Evolutionary conservation across 2,888 invertebrate genomes (phyloP), one percentile per base, ranked within the genome.

Genomic region (Autographa pulchrina): DNA sequence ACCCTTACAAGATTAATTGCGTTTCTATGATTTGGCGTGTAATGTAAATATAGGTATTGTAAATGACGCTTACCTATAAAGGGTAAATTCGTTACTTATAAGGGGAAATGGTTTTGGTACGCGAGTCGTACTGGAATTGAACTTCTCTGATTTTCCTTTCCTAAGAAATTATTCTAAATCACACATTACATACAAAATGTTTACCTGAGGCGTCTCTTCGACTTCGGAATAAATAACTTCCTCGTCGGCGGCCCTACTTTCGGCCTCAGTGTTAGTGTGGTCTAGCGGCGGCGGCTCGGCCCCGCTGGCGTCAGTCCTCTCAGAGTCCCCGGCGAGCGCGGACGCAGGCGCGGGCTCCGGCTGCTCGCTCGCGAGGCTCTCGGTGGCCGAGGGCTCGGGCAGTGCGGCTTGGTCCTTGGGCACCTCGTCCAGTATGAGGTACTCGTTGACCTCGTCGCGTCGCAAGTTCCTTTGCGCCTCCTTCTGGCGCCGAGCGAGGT

Each of bases 151-250:
- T 11, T 8, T 0, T 38, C 14, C 43, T 43, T 43, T 16, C 43
- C 2, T 16, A 43, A 16, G 16, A 43, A 14, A 52, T 9, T 38
- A 1, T 14, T 14, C 38, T 25, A 52, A 61, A 32, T 11, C 54
- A 32, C 7, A 43, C 52, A 25, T 6, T 31, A 48, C 58, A 65
- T 65, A 64, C 62, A 67, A 72, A 76, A 68, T 72, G 71, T 71
- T 90, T 94, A 94, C 94, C 94, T 94, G 93, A 52, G 90, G 85
- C 72, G 80, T 74, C 61, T 94, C 92, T 56, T 92, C 94, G 16
- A 94, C 93, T 87, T 94, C 95, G 0, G 93, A 91, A 82, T 95
- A 95, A 69, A 94, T 93, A 68, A 85, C 93, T 72, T 95, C 94
- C 16, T 92, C 91, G 14, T 85, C 86, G 5, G 63, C 52, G 8